phyloP scores from a whole-genome alignment of 2,113 vertebrate genomes.

The Actinemys pallida region DNA sequence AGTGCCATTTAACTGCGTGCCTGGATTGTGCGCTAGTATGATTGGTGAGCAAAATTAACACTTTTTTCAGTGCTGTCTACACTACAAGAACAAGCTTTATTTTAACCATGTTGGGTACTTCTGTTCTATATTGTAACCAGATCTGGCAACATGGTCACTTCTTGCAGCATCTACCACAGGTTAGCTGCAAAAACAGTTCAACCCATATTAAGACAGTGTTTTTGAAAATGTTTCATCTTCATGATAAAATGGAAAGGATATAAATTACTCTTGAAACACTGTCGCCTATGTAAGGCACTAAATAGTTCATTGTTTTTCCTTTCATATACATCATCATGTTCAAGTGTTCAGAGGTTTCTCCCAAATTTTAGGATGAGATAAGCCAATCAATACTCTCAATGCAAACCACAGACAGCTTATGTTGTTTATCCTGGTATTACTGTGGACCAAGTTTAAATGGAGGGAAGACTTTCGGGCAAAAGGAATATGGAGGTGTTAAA shows the following conservation, averaged over 20 bases:
- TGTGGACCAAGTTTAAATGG: not conserved
- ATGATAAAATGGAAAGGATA: not conserved
- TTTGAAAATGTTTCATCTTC: not conserved
- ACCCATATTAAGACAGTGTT: not conserved
- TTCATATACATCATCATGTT: not conserved
- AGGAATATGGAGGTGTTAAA: not conserved
- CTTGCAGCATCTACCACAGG: not conserved
- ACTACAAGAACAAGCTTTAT: not conserved
- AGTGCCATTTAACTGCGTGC: not conserved
- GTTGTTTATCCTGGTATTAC: not conserved
- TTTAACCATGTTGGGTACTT: not conserved
- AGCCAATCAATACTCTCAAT: not conserved
- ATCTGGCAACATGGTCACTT: not conserved
- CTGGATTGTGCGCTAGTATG: not conserved
- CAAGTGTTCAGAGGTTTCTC: not conserved
- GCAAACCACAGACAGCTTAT: not conserved
- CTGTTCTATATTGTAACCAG: not conserved
- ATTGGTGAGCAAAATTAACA: not conserved
- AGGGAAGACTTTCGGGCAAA: not conserved
- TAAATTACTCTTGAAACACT: not conserved
- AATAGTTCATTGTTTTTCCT: not conserved
- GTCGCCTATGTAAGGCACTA: not conserved
- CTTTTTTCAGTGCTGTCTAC: not conserved
- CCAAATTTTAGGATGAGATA: not conserved
- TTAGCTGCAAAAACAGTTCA: not conserved